Evolutionary conservation across 2,888 invertebrate genomes (phyloP).

Genomic region (Acrocera orbiculus): DNA sequence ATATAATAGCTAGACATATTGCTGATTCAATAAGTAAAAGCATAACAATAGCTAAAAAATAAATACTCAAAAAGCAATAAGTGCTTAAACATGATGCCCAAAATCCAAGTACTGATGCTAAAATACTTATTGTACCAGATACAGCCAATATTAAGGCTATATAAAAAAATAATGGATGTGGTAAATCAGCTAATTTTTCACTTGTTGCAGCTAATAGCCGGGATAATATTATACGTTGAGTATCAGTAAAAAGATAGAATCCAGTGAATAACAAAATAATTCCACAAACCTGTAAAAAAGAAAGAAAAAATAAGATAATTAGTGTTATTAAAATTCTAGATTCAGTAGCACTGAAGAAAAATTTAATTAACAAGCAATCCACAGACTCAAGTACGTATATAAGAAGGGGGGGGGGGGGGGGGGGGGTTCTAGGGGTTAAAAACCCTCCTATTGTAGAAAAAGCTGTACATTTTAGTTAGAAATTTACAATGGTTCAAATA

Average conservation of each 20-base stretch:
- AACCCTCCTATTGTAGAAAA: no score
- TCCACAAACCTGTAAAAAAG: conserved; percentile 48
- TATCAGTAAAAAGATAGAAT: conserved; percentile 52
- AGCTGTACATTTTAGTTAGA: no score
- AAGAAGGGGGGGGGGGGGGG: no score
- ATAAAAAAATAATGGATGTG: conserved; percentile 61
- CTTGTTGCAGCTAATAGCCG: conserved; percentile 43
- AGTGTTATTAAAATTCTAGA: no score
- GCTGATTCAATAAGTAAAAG: conserved; percentile 52
- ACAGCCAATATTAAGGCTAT: conserved; percentile 50
- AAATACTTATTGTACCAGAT: conserved; percentile 48
- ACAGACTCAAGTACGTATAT: no score
- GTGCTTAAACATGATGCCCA: conserved; percentile 66
- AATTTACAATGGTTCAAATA: no score
- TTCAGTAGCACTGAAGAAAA: no score
- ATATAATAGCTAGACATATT: conserved; percentile 48
- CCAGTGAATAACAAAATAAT: conserved; percentile 52
- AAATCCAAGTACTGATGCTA: conserved; percentile 56
- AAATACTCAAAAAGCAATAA: conserved; percentile 54
- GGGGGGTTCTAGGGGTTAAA: no score
- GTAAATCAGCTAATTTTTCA: conserved; percentile 36
- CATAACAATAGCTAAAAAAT: conserved; percentile 49
- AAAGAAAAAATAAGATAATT: not conserved
- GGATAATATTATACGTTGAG: conserved; percentile 51
- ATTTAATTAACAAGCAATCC: no score